phyloP scores from a whole-genome alignment of 1,140 invertebrate genomes.

The Lordiphosa mommai region DNA sequence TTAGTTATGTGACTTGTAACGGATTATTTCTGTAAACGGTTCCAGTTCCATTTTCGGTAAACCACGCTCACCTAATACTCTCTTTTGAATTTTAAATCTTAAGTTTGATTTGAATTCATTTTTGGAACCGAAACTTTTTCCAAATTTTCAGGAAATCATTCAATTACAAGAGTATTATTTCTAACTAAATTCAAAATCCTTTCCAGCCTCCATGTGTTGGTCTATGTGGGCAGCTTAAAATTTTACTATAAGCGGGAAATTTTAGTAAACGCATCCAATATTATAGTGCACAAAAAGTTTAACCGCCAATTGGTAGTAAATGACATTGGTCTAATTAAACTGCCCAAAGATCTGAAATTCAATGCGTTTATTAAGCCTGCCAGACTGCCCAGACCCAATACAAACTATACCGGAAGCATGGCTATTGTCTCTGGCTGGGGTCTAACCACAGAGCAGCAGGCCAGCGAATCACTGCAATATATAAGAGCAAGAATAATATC shows the following conservation, averaged over 20 bases:
- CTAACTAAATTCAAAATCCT: no score
- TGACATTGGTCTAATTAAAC: constrained; percentile 34
- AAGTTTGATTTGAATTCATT: no score
- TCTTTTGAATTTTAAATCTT: no score
- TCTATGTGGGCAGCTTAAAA: constrained; percentile 23
- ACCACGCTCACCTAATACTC: no score
- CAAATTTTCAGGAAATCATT: no score
- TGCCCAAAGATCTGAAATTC: constrained; percentile 20
- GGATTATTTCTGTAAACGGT: no score
- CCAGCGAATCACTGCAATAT: constrained; percentile 23
- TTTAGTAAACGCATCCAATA: not conserved
- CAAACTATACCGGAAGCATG: not conserved
- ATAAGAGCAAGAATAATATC: constrained; percentile 24
- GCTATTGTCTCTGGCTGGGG: constrained; percentile 47
- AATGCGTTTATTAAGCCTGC: constrained; percentile 8
- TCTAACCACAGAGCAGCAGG: not conserved
- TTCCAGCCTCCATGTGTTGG: constrained; percentile 9
- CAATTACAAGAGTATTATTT: no score
- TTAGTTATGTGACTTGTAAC: no score
- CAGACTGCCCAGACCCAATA: constrained; percentile 10
- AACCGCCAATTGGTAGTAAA: constrained; percentile 18
- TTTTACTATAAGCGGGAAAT: not conserved
- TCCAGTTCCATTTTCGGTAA: no score
- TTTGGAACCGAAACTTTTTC: no score
- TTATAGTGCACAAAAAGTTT: constrained; percentile 21